Base-by-base conservation (phyloP, 53 echinoderm and acorn worm species). In the Arbacia lixula region DNA sequence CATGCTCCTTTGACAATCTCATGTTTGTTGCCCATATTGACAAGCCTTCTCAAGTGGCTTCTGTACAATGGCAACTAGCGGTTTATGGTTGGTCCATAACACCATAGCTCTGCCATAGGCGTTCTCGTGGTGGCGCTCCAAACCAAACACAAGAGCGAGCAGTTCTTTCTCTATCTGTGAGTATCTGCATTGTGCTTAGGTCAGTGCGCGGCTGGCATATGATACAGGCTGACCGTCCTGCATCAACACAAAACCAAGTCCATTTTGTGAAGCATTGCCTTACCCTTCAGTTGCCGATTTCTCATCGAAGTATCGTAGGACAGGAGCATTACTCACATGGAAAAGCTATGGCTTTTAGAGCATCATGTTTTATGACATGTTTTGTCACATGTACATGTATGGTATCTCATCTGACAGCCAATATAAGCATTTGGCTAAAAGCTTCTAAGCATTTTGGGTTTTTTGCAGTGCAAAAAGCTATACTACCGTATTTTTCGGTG, bases 91-190 rank as follows among this genome's bases (percentile, higher is more conserved):
- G 24, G 88, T 83, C 88, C 87, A 93, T 41, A 87, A 39, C 25
- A 41, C 60, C 2, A 87, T 51, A 25, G 87, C 65, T 20, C 76
- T 63, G 14, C 90, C 87, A 66, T 90, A 93, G 2, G 53, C 40
- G 38, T 84, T 87, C 26, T 88, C 53, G 55, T 91, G 87, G 46
- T 91, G 88, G 19, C 81, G 71, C 40, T 88, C 78, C 21, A 91
- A 51, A 19, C 91, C 79, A 36, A 93, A 93, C 11, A 93, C 85
- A 34, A 76, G 90, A 6, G 90, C 87, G 4, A 94, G 61, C 27
- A 94, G 76, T 38, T 94, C 87, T 87, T 94, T 91, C 67, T 94
- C 94, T 16, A 91, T 91, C 40, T 91, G 91, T 12, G 87, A 91
- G 46, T 91, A 91, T 60, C 91, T 56, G 25, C 72, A 73, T 68